These are phyloP conservation scores for Crax fasciolata DNA, from an alignment of 2,797 vertebrate genomes.

Conservation along the genomic window DNA sequence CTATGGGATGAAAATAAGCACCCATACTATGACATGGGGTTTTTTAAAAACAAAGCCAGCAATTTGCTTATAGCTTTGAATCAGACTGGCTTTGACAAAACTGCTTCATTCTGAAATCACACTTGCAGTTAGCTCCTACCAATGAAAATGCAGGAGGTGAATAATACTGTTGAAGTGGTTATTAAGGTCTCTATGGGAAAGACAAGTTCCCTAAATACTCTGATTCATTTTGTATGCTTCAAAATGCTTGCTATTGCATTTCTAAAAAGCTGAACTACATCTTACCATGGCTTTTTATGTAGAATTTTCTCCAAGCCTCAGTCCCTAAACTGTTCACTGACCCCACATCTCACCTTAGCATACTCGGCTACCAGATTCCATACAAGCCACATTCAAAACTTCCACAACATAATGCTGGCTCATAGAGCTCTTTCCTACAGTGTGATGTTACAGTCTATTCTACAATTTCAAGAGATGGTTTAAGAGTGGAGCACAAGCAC, in stretches of 20 bases:
- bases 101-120: not conserved
- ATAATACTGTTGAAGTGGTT: not conserved
- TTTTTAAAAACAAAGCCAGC: not conserved
- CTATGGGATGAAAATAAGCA: not conserved
- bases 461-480: not conserved
- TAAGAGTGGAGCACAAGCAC: not conserved
- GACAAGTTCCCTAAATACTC: not conserved
- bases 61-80: not conserved
- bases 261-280: not conserved
- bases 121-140: not conserved
- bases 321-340: not conserved
- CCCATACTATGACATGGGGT: not conserved
- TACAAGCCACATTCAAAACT: not conserved
- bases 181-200: not conserved
- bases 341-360: not conserved
- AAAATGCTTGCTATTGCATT: not conserved
- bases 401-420: not conserved
- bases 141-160: not conserved
- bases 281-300: not conserved
- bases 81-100: slow-evolving; percentile 8
- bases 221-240: not conserved
- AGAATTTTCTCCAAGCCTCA: not conserved
- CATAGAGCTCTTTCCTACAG: not conserved
- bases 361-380: not conserved
- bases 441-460: not conserved